A percentile compares a stretch with the other conserved stretches of the same genome.
These are phyloP conservation scores for Sinhomidia bicolor DNA, from an alignment of 2,888 invertebrate species.

Conservation along the genomic window DNA sequence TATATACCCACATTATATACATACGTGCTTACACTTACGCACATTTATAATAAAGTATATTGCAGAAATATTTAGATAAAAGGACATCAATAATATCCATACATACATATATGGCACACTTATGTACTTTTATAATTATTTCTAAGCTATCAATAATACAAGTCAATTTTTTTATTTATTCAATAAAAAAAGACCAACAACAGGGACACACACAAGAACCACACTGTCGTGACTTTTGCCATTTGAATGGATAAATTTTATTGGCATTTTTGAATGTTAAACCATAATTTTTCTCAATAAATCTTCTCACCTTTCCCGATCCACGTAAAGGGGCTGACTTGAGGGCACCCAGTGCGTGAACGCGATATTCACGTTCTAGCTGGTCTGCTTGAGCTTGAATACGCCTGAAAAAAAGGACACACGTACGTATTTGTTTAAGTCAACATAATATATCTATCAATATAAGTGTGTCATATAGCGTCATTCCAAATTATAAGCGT, in stretches of 20 bases:
- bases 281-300: background rate
- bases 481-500: too few relatives aligned
- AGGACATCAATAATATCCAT: background rate
- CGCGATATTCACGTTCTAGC: slow-evolving; percentile 87
- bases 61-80: background rate
- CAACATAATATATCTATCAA: background rate
- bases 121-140: background rate
- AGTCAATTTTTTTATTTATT: background rate
- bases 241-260: background rate
- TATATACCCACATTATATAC: background rate
- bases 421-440: background rate
- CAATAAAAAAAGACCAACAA: background rate
- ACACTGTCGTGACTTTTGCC: background rate
- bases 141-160: background rate
- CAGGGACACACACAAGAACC: background rate
- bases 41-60: background rate
- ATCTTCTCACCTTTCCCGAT: slow-evolving; percentile 85
- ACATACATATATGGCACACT: background rate
- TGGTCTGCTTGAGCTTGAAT: slow-evolving; percentile 88
- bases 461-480: background rate
- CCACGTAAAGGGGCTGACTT: slow-evolving; percentile 85
- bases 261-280: background rate
- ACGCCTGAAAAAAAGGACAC: slow-evolving; percentile 83
- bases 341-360: slow-evolving; percentile 86
- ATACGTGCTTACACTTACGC: background rate